Conservation (phyloP, 2,113 vertebrate genomes). For the Sebastes fasciatus region DNA sequence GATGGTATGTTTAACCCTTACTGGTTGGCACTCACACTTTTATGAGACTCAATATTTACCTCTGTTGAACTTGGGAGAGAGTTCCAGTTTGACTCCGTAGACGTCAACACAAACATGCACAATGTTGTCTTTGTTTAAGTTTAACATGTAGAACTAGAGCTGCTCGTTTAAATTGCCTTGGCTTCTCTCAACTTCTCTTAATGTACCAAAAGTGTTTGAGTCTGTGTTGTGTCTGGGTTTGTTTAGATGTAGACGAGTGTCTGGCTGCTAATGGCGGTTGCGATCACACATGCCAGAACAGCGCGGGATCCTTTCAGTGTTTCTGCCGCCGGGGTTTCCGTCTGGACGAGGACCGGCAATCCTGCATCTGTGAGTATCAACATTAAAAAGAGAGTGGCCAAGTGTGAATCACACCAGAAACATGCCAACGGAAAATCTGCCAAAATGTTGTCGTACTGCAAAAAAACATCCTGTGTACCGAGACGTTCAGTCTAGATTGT, state of each 20-base stretch:
- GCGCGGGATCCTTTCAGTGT: conserved; percentile 91
- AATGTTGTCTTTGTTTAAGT: conserved; percentile 38
- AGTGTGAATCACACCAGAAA: conserved; percentile 12
- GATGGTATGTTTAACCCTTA: conserved; percentile 83
- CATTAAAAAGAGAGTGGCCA: neutral
- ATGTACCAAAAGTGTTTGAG: neutral
- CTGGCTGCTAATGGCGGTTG: conserved; percentile 84
- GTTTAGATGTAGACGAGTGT: conserved; percentile 93
- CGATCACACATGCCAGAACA: conserved; percentile 91
- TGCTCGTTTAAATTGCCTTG: neutral
- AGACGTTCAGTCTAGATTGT: neutral
- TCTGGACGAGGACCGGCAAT: conserved; percentile 87
- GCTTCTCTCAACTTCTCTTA: neutral
- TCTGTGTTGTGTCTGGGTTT: conserved; percentile 48
- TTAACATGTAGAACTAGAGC: neutral
- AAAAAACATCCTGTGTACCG: conserved; percentile 16
- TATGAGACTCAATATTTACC: conserved; percentile 13
- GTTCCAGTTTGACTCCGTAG: conserved; percentile 4
- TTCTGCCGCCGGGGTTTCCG: conserved; percentile 87
- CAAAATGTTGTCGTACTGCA: neutral
- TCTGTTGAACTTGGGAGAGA: conserved; percentile 1
- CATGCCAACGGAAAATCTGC: conserved; percentile 36
- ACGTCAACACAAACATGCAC: neutral
- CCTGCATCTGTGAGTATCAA: conserved; percentile 88
- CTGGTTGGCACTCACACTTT: neutral